Evolutionary conservation across 2,113 vertebrate genomes (phyloP).

Genomic region (Cariama cristata): DNA sequence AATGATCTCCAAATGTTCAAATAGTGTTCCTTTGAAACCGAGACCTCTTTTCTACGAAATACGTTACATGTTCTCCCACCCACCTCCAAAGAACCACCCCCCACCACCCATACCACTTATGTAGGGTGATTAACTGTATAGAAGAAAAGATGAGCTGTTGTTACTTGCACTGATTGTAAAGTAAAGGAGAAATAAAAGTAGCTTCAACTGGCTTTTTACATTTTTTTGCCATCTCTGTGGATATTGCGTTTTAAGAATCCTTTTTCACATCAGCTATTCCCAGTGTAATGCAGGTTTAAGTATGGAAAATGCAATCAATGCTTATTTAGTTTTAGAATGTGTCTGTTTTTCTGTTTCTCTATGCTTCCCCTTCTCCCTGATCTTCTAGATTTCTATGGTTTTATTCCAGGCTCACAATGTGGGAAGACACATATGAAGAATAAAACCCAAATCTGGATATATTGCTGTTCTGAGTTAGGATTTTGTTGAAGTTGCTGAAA

Average conservation of each 20-base stretch:
- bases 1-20: background rate
- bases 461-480: background rate
- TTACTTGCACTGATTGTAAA: background rate
- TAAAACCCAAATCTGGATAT: background rate
- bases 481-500: background rate
- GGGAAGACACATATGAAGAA: background rate
- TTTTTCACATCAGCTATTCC: background rate
- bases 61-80: background rate
- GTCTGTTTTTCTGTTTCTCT: background rate
- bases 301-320: background rate
- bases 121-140: background rate
- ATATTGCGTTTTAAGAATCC: background rate
- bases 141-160: background rate
- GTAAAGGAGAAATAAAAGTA: background rate
- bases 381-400: background rate
- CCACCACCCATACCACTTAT: background rate
- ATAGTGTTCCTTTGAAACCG: background rate
- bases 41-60: background rate
- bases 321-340: background rate
- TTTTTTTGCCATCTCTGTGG: background rate
- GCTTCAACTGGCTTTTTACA: background rate
- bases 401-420: background rate
- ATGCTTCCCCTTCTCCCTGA: background rate
- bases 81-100: background rate
- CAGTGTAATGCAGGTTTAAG: background rate